Evolutionary conservation across 2,113 vertebrate genomes (phyloP).

Genomic region (Dasyprocta punctata): DNA sequence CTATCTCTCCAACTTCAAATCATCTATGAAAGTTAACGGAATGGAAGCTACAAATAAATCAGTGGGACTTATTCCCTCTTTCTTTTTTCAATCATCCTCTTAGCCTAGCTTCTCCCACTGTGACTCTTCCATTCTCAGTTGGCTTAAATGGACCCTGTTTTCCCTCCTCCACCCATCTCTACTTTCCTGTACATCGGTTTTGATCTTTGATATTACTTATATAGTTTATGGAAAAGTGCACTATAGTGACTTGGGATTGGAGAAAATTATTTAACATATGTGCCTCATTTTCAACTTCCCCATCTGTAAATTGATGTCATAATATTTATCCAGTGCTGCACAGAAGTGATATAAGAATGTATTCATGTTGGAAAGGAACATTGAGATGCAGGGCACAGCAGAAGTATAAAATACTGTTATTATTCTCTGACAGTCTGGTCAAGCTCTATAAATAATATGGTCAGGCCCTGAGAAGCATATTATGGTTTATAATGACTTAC

Average conservation of each 20-base stretch:
- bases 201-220: slow-evolving; percentile 53
- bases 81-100: neutral
- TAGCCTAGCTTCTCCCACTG: slow-evolving; percentile 15
- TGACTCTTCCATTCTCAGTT: slow-evolving; percentile 30
- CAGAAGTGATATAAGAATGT: slow-evolving; percentile 74
- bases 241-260: slow-evolving; percentile 55
- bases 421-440: slow-evolving; percentile 73
- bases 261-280: slow-evolving; percentile 80
- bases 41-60: slow-evolving; percentile 51
- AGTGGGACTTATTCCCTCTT: neutral
- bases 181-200: slow-evolving; percentile 37
- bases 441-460: slow-evolving; percentile 79
- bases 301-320: slow-evolving; percentile 77
- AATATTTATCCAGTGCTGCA: slow-evolving; percentile 75
- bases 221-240: slow-evolving; percentile 59
- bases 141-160: neutral
- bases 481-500: slow-evolving; percentile 71
- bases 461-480: slow-evolving; percentile 56
- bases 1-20: slow-evolving; percentile 48
- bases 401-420: slow-evolving; percentile 73
- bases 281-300: slow-evolving; percentile 76
- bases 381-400: slow-evolving; percentile 62
- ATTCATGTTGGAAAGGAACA: slow-evolving; percentile 61
- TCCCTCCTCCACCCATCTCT: neutral
- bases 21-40: neutral